Evolutionary conservation across 2,797 vertebrate genomes (phyloP).

Genomic region (Okamejei kenojei): DNA sequence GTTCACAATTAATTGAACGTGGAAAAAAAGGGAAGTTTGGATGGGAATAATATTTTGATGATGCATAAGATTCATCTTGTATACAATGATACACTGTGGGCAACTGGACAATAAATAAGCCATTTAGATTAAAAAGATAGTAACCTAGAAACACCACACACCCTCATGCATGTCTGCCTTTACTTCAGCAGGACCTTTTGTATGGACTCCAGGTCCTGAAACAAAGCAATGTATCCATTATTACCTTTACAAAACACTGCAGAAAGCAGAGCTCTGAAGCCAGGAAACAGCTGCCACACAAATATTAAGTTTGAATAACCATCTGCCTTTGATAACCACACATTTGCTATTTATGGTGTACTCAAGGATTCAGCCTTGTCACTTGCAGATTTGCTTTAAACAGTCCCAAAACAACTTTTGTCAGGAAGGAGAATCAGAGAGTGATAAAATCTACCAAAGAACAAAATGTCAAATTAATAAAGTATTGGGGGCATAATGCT

Average conservation of each 20-base stretch:
- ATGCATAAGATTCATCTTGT: slow-evolving; percentile 14
- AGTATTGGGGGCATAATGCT: no score
- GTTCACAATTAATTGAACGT: background rate
- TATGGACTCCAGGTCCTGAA: slow-evolving; percentile 21
- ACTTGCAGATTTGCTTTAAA: background rate
- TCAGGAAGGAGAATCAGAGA: background rate
- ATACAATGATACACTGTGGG: background rate
- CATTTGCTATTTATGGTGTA: background rate
- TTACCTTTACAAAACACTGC: background rate
- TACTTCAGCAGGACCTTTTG: background rate
- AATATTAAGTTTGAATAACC: background rate
- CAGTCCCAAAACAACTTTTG: background rate
- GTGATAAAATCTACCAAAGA: background rate
- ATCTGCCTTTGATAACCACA: background rate
- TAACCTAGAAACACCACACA: no score
- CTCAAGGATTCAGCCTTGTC: background rate
- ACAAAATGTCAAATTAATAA: background rate
- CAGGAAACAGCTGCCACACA: background rate
- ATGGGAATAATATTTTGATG: slow-evolving; percentile 26
- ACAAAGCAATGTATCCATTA: slow-evolving; percentile 46
- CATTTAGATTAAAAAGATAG: background rate
- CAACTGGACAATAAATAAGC: background rate
- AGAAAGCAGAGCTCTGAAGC: background rate
- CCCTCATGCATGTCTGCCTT: background rate
- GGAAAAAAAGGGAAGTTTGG: slow-evolving; percentile 29